phyloP scores from a whole-genome alignment of 92 coral and sea anemone genomes.

The Isaurus tuberculatus region DNA sequence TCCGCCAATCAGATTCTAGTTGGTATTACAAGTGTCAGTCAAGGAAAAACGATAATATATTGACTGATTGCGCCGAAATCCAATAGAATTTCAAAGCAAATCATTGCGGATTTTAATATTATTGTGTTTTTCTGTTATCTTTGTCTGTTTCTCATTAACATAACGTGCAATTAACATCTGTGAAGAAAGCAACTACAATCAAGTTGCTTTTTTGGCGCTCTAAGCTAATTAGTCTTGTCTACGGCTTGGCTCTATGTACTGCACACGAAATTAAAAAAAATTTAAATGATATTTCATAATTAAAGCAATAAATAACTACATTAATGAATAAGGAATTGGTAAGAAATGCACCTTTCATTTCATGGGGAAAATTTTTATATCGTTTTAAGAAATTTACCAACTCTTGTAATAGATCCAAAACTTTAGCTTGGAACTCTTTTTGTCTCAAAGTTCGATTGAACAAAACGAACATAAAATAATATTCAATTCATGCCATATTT shows the following conservation, averaged over 20 bases:
- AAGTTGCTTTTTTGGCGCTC: not conserved
- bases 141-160: slow-evolving; percentile 18
- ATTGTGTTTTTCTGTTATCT: slow-evolving; percentile 25
- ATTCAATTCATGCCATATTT: not conserved
- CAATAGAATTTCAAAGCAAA: slow-evolving; percentile 12
- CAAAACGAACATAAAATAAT: no score
- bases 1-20: slow-evolving; percentile 67
- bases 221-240: not conserved
- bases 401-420: no score
- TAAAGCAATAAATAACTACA: not conserved
- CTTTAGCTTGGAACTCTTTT: no score
- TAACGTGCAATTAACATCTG: slow-evolving; percentile 15
- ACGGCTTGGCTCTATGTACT: not conserved
- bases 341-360: not conserved
- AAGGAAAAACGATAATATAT: slow-evolving; percentile 35
- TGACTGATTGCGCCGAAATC: slow-evolving; percentile 42
- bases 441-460: no score
- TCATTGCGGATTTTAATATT: slow-evolving; percentile 25
- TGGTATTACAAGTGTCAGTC: slow-evolving; percentile 75
- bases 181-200: not conserved
- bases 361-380: not conserved
- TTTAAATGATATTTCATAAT: not conserved
- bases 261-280: not conserved
- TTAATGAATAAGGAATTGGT: not conserved
- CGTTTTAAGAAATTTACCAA: no score